Conservation (phyloP, 2,888 invertebrate species). For the Cenopis cana region DNA sequence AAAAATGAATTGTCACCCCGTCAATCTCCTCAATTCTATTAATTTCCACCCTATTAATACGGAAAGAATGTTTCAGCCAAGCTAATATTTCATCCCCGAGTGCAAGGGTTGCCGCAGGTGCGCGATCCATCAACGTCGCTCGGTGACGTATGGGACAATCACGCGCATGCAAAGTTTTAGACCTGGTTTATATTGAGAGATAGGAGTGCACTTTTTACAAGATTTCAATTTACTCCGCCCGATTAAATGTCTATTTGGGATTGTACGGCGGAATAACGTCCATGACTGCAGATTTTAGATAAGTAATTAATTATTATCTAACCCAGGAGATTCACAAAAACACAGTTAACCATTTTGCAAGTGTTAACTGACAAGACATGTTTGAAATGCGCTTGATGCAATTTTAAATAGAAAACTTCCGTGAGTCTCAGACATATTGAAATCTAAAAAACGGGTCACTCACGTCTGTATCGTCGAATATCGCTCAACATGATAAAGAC, state of each 20-base stretch:
- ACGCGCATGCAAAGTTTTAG: constrained; percentile 72
- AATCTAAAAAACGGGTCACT: too few species aligned
- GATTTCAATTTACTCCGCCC: constrained; percentile 13
- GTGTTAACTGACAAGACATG: too few species aligned
- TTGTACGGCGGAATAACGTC: neutral
- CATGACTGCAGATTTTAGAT: too few species aligned
- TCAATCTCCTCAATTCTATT: constrained; percentile 34
- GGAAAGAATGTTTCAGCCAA: constrained; percentile 27
- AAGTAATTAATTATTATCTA: too few species aligned
- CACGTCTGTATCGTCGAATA: too few species aligned
- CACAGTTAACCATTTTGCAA: too few species aligned
- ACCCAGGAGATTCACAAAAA: too few species aligned
- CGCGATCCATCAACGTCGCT: constrained; percentile 80
- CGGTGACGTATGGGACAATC: constrained; percentile 84
- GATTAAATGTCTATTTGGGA: constrained; percentile 1
- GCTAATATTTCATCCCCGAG: constrained; percentile 38
- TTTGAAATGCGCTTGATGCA: too few species aligned
- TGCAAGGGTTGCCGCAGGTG: constrained; percentile 75
- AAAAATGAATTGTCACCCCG: constrained; percentile 32
- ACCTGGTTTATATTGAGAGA: constrained; percentile 23
- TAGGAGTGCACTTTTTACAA: constrained; percentile 19
- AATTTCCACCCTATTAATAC: constrained; percentile 42
- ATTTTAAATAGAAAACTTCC: too few species aligned
- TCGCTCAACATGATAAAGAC: too few species aligned
- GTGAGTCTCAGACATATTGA: too few species aligned